Conservation (phyloP, 2,797 vertebrate species). For the Xenopus petersii region DNA sequence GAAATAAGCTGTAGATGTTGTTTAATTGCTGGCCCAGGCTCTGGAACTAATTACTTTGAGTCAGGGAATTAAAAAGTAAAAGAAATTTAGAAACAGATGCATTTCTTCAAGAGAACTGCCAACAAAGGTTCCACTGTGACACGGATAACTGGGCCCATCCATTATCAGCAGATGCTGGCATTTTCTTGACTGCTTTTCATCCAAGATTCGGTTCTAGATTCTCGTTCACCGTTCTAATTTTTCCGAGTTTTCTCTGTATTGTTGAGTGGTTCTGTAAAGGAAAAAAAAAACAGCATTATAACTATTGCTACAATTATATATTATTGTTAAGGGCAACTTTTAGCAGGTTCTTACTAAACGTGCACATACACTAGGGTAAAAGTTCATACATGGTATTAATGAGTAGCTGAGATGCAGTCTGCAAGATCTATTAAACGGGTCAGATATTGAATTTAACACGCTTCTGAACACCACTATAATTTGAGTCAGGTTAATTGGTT, state of each 20-base stretch:
- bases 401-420: no score
- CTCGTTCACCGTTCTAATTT: not conserved
- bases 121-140: conserved; percentile 1
- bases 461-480: no score
- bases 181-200: not conserved
- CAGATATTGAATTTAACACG: no score
- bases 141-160: not conserved
- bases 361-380: no score
- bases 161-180: conserved; percentile 3
- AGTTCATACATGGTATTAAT: no score
- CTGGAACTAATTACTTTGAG: conserved; percentile 8
- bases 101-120: conserved; percentile 9
- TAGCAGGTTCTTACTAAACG: no score
- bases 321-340: no score
- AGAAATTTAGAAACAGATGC: conserved; percentile 11
- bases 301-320: no score
- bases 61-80: conserved; percentile 14
- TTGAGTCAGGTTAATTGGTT: no score
- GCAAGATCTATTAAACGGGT: no score
- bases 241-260: not conserved
- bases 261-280: conserved; percentile 10
- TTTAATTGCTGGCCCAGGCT: not conserved
- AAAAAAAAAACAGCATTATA: not conserved
- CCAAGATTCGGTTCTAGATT: not conserved
- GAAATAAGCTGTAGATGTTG: conserved; percentile 17